Base-by-base conservation (phyloP, 2,113 vertebrate species). In the Geococcyx californianus region DNA sequence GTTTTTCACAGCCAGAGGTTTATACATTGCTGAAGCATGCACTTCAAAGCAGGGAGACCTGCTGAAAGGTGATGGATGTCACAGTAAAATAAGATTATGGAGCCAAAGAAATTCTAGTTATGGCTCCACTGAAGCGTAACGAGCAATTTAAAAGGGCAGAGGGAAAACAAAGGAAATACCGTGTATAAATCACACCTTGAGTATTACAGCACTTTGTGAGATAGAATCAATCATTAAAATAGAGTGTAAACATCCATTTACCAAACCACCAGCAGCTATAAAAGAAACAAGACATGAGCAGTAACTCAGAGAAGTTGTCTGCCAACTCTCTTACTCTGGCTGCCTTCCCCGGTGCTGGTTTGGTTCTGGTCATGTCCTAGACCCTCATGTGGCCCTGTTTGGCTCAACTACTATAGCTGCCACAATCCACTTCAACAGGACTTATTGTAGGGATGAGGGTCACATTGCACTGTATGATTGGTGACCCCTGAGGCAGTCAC, bases 141-240 rank as follows among this genome's bases (percentile, higher is more conserved):
- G 68, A 96, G 60, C 59, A 69, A 45, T 94, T 66, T 84, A 44
- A 88, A 90, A 90, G 73, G 63, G 29, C 72, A 93, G 58, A 91
- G 66, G 47, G 58, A 89, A 91, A 95, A 91, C 49, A 89, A 87
- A 93, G 24, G 62, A 88, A 92, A 72, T 78, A 67, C 24, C 73
- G 31, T 58, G 38, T 80, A 42, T 78, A 95, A 95, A 95, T 89
- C 77, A 60, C 1, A 10, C 58, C 60, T 36, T 78, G 60, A 68
- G 52, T 56, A 1, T 59, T 60, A 52, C 47, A 90, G 55, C 4
- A 18, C 15, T 79, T 89, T 66, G 55, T 55, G 60, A 81, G 62
- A 49, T 60, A 51, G 63, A 68, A 85, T 72, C 79, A 44, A 23
- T 77, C 85, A 64, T 52, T 44, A 64, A 76, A 70, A 92, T 26